Evolutionary conservation across 2,888 invertebrate genomes (phyloP).

Genomic region (Stegophylla sp.): DNA sequence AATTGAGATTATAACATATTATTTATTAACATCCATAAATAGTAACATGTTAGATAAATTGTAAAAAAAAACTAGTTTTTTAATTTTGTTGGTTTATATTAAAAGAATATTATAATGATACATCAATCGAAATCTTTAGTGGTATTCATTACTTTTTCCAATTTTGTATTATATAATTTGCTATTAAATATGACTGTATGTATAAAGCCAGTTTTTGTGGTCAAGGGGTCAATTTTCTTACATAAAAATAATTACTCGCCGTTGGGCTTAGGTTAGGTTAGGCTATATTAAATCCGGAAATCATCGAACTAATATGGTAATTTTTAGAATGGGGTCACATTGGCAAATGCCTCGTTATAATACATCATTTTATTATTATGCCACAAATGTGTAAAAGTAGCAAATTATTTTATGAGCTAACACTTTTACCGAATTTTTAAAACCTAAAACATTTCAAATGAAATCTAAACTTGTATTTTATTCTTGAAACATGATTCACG

Average conservation of each 20-base stretch:
- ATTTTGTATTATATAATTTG: slow-evolving; percentile 15
- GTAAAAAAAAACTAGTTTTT: not conserved
- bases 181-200: not conserved
- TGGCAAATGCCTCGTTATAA: not conserved
- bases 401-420: not conserved
- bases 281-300: slow-evolving; percentile 4
- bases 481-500: no score
- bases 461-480: no score
- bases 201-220: not conserved
- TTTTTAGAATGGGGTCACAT: not conserved
- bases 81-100: not conserved
- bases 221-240: slow-evolving; percentile 28
- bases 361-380: not conserved
- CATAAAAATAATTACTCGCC: slow-evolving; percentile 16
- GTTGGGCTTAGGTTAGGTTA: not conserved
- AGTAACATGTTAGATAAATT: not conserved
- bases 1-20: not conserved
- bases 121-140: not conserved
- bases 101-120: not conserved
- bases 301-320: not conserved
- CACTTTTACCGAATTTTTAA: not conserved
- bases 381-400: no score
- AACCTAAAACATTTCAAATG: not conserved
- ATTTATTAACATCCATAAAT: not conserved
- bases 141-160: not conserved